These are phyloP conservation scores for Tachycineta bicolor DNA, from an alignment of 2,113 vertebrate genomes.

Conservation along the genomic window DNA sequence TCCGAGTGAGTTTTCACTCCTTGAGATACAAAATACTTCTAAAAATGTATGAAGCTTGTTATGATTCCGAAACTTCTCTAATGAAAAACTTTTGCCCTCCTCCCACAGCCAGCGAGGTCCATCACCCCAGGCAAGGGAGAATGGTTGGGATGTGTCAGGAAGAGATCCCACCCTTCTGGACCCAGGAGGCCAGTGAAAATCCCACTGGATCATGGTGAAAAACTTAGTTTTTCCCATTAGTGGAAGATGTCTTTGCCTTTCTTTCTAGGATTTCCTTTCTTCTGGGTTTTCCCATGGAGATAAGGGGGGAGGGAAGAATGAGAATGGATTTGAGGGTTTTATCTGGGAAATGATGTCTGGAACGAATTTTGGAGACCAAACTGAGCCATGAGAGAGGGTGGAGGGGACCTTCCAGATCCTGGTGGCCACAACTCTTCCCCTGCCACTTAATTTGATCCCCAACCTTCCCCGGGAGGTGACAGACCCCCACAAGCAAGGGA, in stretches of 20 bases:
- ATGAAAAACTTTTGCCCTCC: neutral
- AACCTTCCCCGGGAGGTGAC: neutral
- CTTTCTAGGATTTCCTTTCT: neutral
- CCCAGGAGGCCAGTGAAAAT: neutral
- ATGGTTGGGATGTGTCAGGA: neutral
- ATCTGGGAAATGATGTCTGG: neutral
- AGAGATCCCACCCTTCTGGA: neutral
- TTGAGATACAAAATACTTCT: neutral
- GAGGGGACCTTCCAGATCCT: neutral
- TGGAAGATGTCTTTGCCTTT: neutral
- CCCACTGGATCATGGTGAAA: neutral
- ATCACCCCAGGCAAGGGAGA: neutral
- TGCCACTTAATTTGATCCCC: neutral
- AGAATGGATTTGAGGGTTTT: neutral
- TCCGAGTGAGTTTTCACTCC: neutral
- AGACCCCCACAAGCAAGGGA: neutral
- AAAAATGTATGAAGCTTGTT: neutral
- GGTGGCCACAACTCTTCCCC: neutral
- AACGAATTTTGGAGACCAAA: neutral
- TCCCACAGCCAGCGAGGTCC: neutral
- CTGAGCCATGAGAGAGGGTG: neutral
- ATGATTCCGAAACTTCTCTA: neutral
- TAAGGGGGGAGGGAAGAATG: accelerated
- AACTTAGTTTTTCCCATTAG: neutral
- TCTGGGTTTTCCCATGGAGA: neutral